Percentiles rank a stretch among this genome's conserved stretches.
Evolutionary conservation across 2,888 invertebrate species (phyloP).

Genomic region (Pammene aurita): DNA sequence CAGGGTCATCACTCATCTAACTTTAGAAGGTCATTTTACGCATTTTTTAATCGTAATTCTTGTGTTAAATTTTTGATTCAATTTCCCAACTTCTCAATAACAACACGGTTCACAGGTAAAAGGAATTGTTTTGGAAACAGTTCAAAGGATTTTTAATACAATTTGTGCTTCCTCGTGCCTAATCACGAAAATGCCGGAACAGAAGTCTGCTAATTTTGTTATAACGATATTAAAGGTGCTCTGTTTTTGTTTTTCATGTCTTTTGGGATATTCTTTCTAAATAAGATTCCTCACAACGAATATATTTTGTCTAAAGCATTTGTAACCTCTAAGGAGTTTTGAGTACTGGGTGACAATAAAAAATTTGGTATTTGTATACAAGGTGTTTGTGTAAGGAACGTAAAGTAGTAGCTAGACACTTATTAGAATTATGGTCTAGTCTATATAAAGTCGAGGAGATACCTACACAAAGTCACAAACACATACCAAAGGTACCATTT

Average conservation of each 20-base stretch:
- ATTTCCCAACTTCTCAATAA: neutral
- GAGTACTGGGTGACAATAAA: too few species aligned
- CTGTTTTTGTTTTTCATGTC: slow-evolving; percentile 4
- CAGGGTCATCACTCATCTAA: too few species aligned
- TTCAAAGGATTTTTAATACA: slow-evolving; percentile 17
- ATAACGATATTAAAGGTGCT: slow-evolving; percentile 5
- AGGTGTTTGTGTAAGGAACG: too few species aligned
- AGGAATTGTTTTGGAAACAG: slow-evolving; percentile 16
- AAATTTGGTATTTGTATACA: too few species aligned
- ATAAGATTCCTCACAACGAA: neutral
- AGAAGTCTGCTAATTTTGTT: slow-evolving; percentile 8
- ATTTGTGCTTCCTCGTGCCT: slow-evolving; percentile 15
- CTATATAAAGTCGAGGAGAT: too few species aligned
- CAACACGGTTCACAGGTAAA: slow-evolving; percentile 13
- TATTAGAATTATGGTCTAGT: too few species aligned
- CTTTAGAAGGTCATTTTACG: too few species aligned
- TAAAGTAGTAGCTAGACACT: too few species aligned
- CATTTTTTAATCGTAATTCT: too few species aligned
- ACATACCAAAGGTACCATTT: too few species aligned
- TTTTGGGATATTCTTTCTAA: neutral
- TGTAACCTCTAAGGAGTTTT: neutral
- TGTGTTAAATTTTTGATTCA: too few species aligned
- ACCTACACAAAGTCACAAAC: too few species aligned
- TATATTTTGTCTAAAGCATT: neutral
- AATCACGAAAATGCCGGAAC: slow-evolving; percentile 10